Percentiles rank a stretch among this genome's conserved stretches.
Conservation (phyloP, 2,797 vertebrate species). For the Morelia viridis region DNA sequence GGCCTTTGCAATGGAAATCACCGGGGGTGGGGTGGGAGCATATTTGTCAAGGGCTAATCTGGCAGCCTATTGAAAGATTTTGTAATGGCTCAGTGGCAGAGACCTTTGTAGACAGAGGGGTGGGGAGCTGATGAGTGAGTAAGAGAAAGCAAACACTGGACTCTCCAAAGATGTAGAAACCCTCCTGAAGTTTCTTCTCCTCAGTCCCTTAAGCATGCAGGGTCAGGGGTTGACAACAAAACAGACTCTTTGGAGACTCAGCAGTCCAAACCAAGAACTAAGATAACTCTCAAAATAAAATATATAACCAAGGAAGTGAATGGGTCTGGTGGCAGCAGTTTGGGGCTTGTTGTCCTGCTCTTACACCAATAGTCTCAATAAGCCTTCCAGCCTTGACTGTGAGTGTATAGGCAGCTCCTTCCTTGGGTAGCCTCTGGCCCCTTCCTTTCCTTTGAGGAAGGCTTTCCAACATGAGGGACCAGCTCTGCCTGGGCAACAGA, state of each 20-base stretch:
- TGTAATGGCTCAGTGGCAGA: slow-evolving; percentile 65
- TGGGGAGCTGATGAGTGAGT: no score
- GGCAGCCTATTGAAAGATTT: slow-evolving; percentile 66
- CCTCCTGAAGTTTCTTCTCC: not conserved
- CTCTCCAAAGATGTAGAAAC: not conserved
- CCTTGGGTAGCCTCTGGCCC: no score
- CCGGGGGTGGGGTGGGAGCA: slow-evolving; percentile 47
- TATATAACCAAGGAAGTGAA: not conserved
- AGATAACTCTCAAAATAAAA: not conserved
- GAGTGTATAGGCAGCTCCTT: no score
- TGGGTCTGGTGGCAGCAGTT: no score
- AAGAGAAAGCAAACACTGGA: not conserved
- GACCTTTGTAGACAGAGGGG: no score
- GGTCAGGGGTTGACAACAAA: not conserved
- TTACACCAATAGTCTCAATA: no score
- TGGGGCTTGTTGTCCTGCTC: no score
- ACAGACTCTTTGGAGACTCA: not conserved
- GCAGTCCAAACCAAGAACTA: not conserved
- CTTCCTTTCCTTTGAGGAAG: no score
- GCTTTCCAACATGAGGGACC: no score
- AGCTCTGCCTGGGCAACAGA: no score
- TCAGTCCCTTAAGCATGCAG: not conserved
- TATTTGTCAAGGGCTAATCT: slow-evolving; percentile 65
- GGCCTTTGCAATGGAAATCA: slow-evolving; percentile 37
- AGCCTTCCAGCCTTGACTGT: no score